Conservation (phyloP, 1,140 invertebrate species). For the Trissolcus basalis region DNA sequence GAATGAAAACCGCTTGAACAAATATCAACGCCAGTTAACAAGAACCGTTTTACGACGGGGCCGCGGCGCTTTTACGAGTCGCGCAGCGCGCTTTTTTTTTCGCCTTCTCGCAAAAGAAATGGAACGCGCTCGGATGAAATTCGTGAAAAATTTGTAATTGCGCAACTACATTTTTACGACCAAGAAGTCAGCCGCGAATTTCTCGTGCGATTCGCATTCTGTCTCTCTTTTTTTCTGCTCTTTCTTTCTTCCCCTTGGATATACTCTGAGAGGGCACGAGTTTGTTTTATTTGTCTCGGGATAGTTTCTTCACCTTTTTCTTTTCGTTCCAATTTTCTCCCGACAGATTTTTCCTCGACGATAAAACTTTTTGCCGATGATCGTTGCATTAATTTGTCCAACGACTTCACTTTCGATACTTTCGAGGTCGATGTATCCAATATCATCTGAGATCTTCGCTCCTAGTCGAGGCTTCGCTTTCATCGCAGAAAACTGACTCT, state of each 20-base stretch:
- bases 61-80: no score
- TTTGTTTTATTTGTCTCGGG: constrained; percentile 16
- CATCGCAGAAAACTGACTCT: constrained; percentile 60
- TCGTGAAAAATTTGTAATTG: no score
- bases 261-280: neutral
- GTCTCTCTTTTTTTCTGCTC: no score
- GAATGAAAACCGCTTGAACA: constrained; percentile 28
- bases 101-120: no score
- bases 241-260: neutral
- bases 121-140: no score
- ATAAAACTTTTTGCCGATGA: constrained; percentile 54
- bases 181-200: no score
- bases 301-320: neutral
- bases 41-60: neutral
- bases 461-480: constrained; percentile 72
- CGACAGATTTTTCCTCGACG: constrained; percentile 45
- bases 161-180: no score
- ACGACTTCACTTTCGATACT: constrained; percentile 73
- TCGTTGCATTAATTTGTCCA: constrained; percentile 57
- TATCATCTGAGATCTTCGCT: constrained; percentile 64
- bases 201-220: no score
- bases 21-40: constrained; percentile 29
- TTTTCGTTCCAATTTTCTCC: constrained; percentile 53
- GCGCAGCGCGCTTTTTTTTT: no score
- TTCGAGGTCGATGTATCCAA: constrained; percentile 71